Evolutionary conservation across 2,888 invertebrate species (phyloP).

Genomic region (Notocelia uddmanniana): DNA sequence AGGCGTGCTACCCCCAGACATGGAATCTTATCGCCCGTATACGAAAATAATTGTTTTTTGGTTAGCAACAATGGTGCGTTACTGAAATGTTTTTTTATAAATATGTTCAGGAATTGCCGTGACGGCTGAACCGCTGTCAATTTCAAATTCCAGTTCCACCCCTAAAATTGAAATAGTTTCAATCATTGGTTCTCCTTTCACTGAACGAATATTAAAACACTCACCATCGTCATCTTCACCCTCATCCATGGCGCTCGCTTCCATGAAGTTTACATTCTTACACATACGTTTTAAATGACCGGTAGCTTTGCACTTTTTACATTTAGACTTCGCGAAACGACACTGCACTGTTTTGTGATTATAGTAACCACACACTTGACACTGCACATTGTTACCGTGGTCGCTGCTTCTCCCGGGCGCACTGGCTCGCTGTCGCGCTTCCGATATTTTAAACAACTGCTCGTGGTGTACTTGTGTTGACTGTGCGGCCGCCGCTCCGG

Average conservation of each 20-base stretch:
- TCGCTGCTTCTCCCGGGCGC: not conserved
- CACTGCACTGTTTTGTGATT: not conserved
- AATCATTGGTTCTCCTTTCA: not conserved
- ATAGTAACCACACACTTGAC: not conserved
- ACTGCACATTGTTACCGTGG: not conserved
- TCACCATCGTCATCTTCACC: conserved; percentile 16
- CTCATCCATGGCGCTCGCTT: not conserved
- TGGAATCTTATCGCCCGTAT: conserved; percentile 32
- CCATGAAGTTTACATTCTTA: not conserved
- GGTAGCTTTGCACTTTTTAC: not conserved
- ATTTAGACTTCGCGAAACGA: not conserved
- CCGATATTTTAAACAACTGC: not conserved
- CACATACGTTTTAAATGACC: conserved; percentile 6
- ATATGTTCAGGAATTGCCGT: conserved; percentile 23
- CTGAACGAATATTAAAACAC: conserved; percentile 8
- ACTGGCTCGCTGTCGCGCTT: not conserved
- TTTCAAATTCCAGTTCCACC: conserved; percentile 18
- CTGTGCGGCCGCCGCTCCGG: not conserved
- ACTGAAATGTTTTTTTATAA: conserved; percentile 37
- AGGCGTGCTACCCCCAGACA: not conserved
- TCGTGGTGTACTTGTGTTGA: too few relatives aligned
- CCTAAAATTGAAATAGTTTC: not conserved
- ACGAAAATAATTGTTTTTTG: conserved; percentile 32
- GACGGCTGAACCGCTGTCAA: conserved; percentile 41
- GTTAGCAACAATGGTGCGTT: conserved; percentile 42